Conservation (phyloP, 2,113 vertebrate species). For the Pyxicephalus adspersus region DNA sequence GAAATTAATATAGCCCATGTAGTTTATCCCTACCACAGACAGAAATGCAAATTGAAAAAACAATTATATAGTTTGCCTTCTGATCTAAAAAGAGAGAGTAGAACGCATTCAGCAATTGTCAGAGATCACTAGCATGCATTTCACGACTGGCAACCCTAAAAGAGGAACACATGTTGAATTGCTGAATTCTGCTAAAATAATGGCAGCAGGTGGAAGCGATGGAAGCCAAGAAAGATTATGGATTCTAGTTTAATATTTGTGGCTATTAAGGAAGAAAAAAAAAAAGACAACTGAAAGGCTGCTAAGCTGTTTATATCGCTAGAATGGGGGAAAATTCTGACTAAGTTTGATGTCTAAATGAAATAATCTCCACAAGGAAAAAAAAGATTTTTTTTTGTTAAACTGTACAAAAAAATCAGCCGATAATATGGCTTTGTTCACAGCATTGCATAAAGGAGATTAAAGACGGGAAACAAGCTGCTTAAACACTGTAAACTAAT, state of each 20-base stretch:
- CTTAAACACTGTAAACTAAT: conserved; percentile 86
- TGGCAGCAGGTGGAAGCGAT: conserved; percentile 61
- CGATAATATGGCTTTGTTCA: conserved; percentile 78
- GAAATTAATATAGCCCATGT: too few species aligned
- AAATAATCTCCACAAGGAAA: conserved; percentile 66
- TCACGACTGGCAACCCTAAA: too few species aligned
- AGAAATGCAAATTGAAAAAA: too few species aligned
- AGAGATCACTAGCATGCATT: too few species aligned
- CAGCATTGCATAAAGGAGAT: conserved; percentile 79
- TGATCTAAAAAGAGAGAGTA: too few species aligned
- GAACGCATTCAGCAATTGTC: too few species aligned
- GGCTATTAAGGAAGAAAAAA: conserved; percentile 18
- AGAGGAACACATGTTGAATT: not conserved
- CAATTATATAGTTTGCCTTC: too few species aligned
- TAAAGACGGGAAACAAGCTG: conserved; percentile 79
- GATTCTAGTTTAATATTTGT: conserved; percentile 58
- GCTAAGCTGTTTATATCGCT: conserved; percentile 63
- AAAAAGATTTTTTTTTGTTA: conserved; percentile 75
- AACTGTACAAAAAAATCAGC: conserved; percentile 71
- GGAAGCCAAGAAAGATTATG: conserved; percentile 57
- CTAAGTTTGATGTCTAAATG: conserved; percentile 74
- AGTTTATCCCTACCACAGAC: too few species aligned
- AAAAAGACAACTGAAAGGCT: conserved; percentile 56
- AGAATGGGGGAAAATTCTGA: not conserved
- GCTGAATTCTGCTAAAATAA: conserved; percentile 60